Conservation (phyloP, 2,888 invertebrate genomes). For the Temnothorax ravouxi region DNA sequence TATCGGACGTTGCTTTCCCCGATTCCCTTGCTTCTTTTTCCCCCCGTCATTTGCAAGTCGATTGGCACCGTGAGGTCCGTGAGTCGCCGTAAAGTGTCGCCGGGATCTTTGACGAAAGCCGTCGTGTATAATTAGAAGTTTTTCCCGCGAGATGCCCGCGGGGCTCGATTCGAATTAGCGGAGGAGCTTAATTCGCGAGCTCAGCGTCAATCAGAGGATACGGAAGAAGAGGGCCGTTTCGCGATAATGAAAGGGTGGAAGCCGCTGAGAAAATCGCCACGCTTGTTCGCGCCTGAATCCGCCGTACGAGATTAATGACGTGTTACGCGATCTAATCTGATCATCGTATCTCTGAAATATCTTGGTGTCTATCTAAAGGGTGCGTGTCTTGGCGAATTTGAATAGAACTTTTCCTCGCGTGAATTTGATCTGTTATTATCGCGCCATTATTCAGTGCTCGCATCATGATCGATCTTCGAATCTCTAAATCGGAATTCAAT, state of each 20-base stretch:
- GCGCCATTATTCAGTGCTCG: not conserved
- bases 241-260: constrained; percentile 71
- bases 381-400: not conserved
- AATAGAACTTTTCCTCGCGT: not conserved
- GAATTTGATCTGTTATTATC: not conserved
- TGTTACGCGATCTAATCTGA: not conserved
- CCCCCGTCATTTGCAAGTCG: constrained; percentile 72
- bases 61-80: constrained; percentile 54
- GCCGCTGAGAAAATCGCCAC: constrained; percentile 66
- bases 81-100: constrained; percentile 55
- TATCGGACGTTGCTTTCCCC: constrained; percentile 57
- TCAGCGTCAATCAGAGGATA: constrained; percentile 63
- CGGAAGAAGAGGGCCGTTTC: constrained; percentile 63
- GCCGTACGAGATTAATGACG: constrained; percentile 61
- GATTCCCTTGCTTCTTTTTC: not conserved
- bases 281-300: constrained; percentile 41
- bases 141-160: constrained; percentile 63
- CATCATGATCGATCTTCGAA: not conserved
- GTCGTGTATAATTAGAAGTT: constrained; percentile 70
- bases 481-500: not conserved
- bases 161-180: constrained; percentile 66
- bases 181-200: constrained; percentile 36
- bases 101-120: constrained; percentile 64
- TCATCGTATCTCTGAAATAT: not conserved
- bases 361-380: not conserved